These are phyloP conservation scores for Coptodon rendalli DNA, from an alignment of 2,113 vertebrate species.

Conservation along the genomic window DNA sequence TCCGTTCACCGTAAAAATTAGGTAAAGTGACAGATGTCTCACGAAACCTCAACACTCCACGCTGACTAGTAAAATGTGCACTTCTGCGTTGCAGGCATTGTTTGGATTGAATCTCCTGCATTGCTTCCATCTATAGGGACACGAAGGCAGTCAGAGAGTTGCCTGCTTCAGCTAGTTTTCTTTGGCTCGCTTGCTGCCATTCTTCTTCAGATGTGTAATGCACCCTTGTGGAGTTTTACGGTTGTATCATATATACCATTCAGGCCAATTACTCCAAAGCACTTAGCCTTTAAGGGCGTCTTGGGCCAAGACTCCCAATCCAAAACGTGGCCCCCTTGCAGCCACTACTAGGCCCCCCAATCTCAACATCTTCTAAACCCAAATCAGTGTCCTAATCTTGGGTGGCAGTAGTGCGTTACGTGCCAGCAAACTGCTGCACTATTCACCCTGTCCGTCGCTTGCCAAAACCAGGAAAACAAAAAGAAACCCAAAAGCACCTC, in stretches of 20 bases:
- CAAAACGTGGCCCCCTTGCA: not conserved
- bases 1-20: not conserved
- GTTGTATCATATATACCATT: constrained; percentile 36
- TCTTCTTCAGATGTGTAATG: constrained; percentile 47
- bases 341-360: not conserved
- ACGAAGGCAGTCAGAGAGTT: not conserved
- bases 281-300: constrained; percentile 36
- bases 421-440: constrained; percentile 43
- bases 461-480: constrained; percentile 43
- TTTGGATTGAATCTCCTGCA: constrained; percentile 1
- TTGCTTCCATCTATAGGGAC: constrained; percentile 9
- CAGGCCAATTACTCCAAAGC: constrained; percentile 34
- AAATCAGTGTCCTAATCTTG: constrained; percentile 50
- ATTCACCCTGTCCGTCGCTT: constrained; percentile 5
- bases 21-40: not conserved
- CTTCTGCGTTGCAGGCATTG: not conserved
- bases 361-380: constrained; percentile 28
- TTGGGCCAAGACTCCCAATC: constrained; percentile 16
- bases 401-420: constrained; percentile 20
- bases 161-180: constrained; percentile 17
- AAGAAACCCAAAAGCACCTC: constrained; percentile 31
- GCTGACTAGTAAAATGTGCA: not conserved
- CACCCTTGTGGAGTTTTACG: constrained; percentile 34
- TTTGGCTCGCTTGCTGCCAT: constrained; percentile 30
- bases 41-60: not conserved